Conservation (phyloP, 2,113 vertebrate genomes). For the Campylorhamphus procurvoides region DNA sequence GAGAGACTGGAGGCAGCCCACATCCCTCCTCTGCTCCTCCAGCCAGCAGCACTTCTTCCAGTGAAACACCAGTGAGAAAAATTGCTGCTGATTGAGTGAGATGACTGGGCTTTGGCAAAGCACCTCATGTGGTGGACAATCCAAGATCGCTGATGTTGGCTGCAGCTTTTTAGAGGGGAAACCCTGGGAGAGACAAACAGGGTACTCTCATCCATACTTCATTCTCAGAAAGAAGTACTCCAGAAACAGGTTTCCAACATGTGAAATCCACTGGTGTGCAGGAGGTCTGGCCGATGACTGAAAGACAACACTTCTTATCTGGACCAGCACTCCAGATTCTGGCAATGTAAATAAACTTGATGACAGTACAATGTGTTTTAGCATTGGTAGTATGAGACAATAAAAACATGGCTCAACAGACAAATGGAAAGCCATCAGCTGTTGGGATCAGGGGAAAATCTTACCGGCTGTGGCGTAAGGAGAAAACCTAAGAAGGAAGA, state of each 20-base stretch:
- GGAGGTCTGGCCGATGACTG: not conserved
- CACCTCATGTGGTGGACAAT: rapidly evolving
- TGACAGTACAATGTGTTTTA: not conserved
- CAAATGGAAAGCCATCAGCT: not conserved
- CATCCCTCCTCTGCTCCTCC: not conserved
- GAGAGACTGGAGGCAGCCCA: not conserved
- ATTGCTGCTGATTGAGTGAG: not conserved
- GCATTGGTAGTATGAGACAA: not conserved
- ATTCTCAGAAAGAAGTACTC: not conserved
- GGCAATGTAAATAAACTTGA: not conserved
- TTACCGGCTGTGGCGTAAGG: no score
- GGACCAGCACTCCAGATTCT: not conserved
- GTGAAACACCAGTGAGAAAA: not conserved
- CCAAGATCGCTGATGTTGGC: rapidly evolving
- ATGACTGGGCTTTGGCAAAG: not conserved
- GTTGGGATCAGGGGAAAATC: no score
- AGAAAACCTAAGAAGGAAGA: no score
- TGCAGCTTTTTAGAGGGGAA: not conserved
- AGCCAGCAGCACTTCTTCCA: not conserved
- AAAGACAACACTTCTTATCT: not conserved
- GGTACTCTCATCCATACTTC: not conserved
- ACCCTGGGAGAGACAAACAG: rapidly evolving
- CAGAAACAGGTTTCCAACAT: not conserved
- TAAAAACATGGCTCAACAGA: not conserved
- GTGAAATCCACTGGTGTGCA: not conserved